Evolutionary conservation across 2,113 vertebrate species (phyloP).

Genomic region (Alouatta palliata): DNA sequence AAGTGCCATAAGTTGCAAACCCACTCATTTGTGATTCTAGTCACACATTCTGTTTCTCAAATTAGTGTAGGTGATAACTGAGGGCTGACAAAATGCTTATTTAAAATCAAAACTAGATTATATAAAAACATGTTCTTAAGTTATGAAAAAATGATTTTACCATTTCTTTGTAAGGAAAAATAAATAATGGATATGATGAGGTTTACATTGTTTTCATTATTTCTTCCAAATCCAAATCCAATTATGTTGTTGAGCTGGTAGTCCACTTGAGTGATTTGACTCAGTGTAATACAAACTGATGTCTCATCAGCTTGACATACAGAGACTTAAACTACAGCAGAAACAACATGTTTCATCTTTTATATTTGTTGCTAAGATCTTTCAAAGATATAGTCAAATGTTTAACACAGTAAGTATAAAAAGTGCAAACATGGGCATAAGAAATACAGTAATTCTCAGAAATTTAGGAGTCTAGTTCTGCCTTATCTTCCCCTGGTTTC

Average conservation of each 20-base stretch:
- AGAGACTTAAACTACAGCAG: not conserved
- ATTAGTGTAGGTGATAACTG: slow-evolving; percentile 69
- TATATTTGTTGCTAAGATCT: not conserved
- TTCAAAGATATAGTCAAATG: not conserved
- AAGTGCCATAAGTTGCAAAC: slow-evolving; percentile 58
- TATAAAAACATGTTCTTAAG: not conserved
- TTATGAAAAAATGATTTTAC: not conserved
- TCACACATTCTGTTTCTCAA: slow-evolving; percentile 41
- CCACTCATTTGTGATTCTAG: slow-evolving; percentile 77
- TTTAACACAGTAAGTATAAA: not conserved
- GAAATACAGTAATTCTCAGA: not conserved
- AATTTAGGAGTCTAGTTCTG: not conserved
- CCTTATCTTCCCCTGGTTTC: not conserved
- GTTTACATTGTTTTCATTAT: not conserved
- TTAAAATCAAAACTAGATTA: slow-evolving; percentile 70
- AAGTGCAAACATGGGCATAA: not conserved
- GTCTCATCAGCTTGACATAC: not conserved
- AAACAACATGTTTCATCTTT: not conserved
- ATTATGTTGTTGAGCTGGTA: not conserved
- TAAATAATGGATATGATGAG: not conserved
- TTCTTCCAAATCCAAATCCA: slow-evolving; percentile 20
- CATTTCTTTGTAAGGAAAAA: not conserved
- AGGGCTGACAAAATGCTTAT: slow-evolving; percentile 67
- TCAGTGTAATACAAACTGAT: not conserved
- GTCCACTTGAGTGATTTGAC: slow-evolving; percentile 26